Evolutionary conservation across 2,797 vertebrate species (phyloP), one percentile per base, ranked within the genome.

Genomic region (Onychomys leucogaster): DNA sequence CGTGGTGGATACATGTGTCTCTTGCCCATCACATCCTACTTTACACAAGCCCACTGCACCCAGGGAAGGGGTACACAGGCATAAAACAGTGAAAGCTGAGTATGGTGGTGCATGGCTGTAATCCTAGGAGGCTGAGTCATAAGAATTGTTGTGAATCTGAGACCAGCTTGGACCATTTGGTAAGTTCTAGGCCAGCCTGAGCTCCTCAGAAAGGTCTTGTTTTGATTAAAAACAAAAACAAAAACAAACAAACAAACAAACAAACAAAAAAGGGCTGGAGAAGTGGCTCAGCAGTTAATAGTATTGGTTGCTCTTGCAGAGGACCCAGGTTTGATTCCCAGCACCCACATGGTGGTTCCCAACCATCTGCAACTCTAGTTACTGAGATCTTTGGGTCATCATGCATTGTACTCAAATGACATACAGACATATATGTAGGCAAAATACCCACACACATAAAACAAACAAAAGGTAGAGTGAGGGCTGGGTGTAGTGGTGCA

Each of bases 11-110:
- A 13, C 0, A 6, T 2, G 46, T 59, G 41, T 21, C 75, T 89
- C 21, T 17, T 2, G 21, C 55, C 59, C n/a, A 27, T 29, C 14
- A 2, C 29, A 0, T 59, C 32, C n/a, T 57, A 55, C 0, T 6
- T 32, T 37, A 23, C 57, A 2, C 13, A n/a, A 87, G 49, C 14
- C 46, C 1, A 2, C 84, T 71, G 14, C 10, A 4, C 37, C 14
- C 65, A 73, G 85, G 14, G 49, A 73, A 41, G 25, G n/a, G n/a
- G 16, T 19, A 14, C 67, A 43, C 23, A 32, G 49, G 14, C n/a
- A 37, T 32, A 67, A n/a, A 52, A 34, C 32, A 37, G 63, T 52
- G 46, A 52, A 19, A 57, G 14, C 25, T 29, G 34, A 34, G 14
- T 29, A 55, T 41, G 67, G n/a, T 41, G 9, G n/a, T 41, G 2